Evolutionary conservation across 2,888 invertebrate species (phyloP), one percentile per base, ranked within the genome.

Genomic region (Nemapogon koenigi): DNA sequence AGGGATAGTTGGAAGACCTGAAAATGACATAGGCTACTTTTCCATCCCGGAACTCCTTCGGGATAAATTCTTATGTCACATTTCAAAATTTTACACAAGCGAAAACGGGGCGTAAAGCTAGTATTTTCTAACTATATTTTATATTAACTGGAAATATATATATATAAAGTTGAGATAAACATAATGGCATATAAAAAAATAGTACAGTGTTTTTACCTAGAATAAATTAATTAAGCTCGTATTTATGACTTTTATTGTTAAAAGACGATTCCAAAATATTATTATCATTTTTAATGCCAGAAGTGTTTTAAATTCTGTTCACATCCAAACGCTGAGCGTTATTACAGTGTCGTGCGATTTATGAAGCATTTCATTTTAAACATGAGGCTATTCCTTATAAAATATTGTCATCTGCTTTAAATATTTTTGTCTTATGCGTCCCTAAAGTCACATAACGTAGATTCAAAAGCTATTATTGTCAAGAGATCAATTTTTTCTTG

Each of bases 331-430:
- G 46, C 52, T 57, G 57, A 59, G 57, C 62, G 68, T 72, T 75
- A 76, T 76, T 70, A 69, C 71, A 64, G 57, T 55, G 48, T 50
- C 50, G 53, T 55, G 57, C 60, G 63, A 75, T 73, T 75, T 76
- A 73, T 64, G 64, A 59, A 59, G 51, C 53, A 57, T 52, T 65
- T 64, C 69, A 60, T 65, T 75, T 73, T 70, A 65, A 71, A 69
- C 72, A 73, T 73, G 70, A 70, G 70, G 71, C 76, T 65, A 75
- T 75, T 75, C 63, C 56, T 64, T 64, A 62, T 75, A 70, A 78
- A 72, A 76, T 75, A 78, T 70, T 69, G 75, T 75, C 76, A 71
- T 73, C 64, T 66, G 62, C 57, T 65, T 72, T 73, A 72, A 76
- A 76, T 70, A 73, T 73, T 27, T 75, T 72, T 61, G 69, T 64